Evolutionary conservation across 2,888 invertebrate genomes (phyloP), one percentile per base, ranked within the genome.

Genomic region (Athalia cordata): DNA sequence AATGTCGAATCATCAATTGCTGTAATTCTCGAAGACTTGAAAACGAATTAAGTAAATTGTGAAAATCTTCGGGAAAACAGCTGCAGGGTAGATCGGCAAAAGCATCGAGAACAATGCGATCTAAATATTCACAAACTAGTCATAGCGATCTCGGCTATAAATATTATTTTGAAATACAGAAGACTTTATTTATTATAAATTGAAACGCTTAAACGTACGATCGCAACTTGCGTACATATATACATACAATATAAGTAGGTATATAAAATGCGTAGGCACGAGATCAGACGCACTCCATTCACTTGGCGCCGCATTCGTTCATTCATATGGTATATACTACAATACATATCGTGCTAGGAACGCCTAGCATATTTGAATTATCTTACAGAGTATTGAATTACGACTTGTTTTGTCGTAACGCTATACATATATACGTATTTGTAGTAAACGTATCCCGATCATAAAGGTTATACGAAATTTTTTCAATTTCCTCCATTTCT

Each of bases 231-330:
- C 67, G 65, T 55, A 49, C 50, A n/a, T 29, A 61, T 74, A 57
- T 75, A 62, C 62, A 15, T 50, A 47, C 68, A 29, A 74, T 70
- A 72, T 64, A 82, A 79, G 81, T 80, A 29, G 29, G 29, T 29
- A 29, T 29, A 29, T 29, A 29, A 29, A 29, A 80, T 83, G 86
- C 87, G 87, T 87, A 86, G 87, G 86, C 82, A 79, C 82, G 81
- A 81, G 85, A 86, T 88, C 88, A 89, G 89, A 89, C 89, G 87
- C 83, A 88, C 87, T 89, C 89, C 89, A 89, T 89, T 89, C 89
- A 89, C 89, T 88, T 89, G 89, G 89, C 89, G 89, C 89, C 89
- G 89, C 88, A 89, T 88, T 89, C 89, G 89, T 89, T 89, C 89
- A 89, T 89, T 85, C 81, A 82, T 79, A 70, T 29, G 29, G 29